A percentile compares a stretch with the other conserved stretches of the same genome.
Evolutionary conservation across 1,140 invertebrate species (phyloP).

Genomic region (Drosophila trapezifrons): DNA sequence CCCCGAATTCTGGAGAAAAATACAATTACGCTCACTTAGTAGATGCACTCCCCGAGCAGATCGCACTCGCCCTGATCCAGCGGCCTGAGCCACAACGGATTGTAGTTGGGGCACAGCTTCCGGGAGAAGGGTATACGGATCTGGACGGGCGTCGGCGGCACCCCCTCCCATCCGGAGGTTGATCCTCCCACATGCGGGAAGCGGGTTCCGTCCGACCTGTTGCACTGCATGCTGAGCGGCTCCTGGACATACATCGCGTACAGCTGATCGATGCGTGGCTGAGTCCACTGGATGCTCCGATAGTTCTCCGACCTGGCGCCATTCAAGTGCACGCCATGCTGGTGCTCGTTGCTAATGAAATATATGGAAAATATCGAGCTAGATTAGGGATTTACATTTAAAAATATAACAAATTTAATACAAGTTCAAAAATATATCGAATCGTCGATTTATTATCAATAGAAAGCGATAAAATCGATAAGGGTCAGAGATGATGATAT

Average conservation of each 20-base stretch:
- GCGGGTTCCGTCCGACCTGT: slow-evolving; percentile 93
- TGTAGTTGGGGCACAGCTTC: slow-evolving; percentile 83
- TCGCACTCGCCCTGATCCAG: slow-evolving; percentile 82
- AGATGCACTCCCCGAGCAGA: slow-evolving; percentile 83
- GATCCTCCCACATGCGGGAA: slow-evolving; percentile 84
- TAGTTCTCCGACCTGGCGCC: slow-evolving; percentile 90
- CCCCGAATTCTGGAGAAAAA: slow-evolving; percentile 12
- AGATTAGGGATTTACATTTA: not conserved
- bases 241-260: slow-evolving; percentile 92
- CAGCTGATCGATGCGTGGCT: slow-evolving; percentile 89
- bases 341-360: slow-evolving; percentile 84
- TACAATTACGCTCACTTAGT: slow-evolving; percentile 55
- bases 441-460: too few species aligned
- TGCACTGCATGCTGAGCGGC: slow-evolving; percentile 97
- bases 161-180: slow-evolving; percentile 72
- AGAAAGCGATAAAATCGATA: not conserved
- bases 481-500: too few species aligned
- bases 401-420: not conserved
- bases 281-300: slow-evolving; percentile 92
- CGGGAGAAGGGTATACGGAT: slow-evolving; percentile 82
- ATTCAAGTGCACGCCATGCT: slow-evolving; percentile 71
- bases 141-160: slow-evolving; percentile 74
- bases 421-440: too few species aligned
- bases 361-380: not conserved
- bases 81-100: slow-evolving; percentile 82